Percentiles rank a stretch among this genome's conserved stretches.
Evolutionary conservation across 2,113 vertebrate genomes (phyloP).

Genomic region (Butorides virescens): DNA sequence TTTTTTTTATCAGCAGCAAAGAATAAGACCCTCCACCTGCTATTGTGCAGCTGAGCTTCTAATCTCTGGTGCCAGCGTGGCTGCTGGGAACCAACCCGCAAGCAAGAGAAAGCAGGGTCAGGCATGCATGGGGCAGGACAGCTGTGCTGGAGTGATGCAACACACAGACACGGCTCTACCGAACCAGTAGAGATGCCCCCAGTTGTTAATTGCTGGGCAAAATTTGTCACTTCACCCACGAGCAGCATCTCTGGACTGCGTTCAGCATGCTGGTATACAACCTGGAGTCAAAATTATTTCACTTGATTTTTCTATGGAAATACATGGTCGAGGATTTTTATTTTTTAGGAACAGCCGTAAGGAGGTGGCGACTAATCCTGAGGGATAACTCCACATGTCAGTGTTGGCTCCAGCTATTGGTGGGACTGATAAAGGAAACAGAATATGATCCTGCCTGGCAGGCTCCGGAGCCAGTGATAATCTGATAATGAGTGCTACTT

Average conservation of each 20-base stretch:
- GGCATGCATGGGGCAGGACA: accelerated
- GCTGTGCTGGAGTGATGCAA: neutral
- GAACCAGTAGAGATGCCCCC: neutral
- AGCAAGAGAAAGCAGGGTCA: neutral
- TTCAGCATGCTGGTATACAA: neutral
- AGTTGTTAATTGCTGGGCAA: neutral
- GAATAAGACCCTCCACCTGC: conserved; percentile 4
- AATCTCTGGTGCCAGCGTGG: neutral
- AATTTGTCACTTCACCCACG: neutral
- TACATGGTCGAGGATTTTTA: neutral
- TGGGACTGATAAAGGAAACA: conserved; percentile 31
- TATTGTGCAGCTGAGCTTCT: neutral
- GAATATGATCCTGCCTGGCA: neutral
- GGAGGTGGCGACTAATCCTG: neutral
- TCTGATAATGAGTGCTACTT: conserved; percentile 23
- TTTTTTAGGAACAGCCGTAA: neutral
- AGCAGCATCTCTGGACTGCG: neutral
- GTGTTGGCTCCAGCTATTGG: neutral
- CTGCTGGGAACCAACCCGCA: neutral
- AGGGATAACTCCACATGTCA: neutral
- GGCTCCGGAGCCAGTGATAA: conserved; percentile 2
- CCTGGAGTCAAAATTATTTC: neutral
- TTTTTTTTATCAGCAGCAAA: neutral
- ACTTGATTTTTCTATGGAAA: neutral
- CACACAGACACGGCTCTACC: neutral